phyloP scores from a whole-genome alignment of 2,888 invertebrate species.

The Microctonus hyperodae region DNA sequence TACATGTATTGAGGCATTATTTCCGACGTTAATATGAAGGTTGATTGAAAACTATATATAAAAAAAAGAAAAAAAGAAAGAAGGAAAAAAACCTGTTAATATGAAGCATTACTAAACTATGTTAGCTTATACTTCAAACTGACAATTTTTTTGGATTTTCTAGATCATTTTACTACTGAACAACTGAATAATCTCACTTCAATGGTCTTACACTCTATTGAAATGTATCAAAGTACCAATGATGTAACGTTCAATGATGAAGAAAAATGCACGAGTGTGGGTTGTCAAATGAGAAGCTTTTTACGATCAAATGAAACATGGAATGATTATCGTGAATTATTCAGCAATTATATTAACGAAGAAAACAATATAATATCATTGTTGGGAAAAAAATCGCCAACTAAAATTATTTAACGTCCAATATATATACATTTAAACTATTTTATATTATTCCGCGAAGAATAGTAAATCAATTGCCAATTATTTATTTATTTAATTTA shows the following conservation, averaged over 20 bases:
- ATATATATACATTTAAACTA: background rate
- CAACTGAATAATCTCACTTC: conserved; percentile 46
- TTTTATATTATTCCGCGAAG: background rate
- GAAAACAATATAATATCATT: conserved; percentile 30
- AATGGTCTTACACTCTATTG: conserved; percentile 47
- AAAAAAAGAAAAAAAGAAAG: background rate
- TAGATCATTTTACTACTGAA: conserved; percentile 39
- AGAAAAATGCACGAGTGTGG: conserved; percentile 62
- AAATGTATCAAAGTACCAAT: conserved; percentile 43
- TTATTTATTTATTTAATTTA: conserved; percentile 18
- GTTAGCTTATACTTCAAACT: background rate
- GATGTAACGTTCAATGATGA: conserved; percentile 56
- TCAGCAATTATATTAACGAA: conserved; percentile 49
- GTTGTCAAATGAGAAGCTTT: conserved; percentile 64
- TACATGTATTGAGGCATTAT: background rate
- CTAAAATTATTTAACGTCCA: background rate
- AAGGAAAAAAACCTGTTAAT: background rate
- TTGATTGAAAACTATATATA: background rate
- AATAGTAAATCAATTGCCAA: conserved; percentile 34
- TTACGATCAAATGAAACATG: conserved; percentile 44
- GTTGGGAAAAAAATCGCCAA: background rate
- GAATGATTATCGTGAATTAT: conserved; percentile 48
- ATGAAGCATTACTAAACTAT: background rate
- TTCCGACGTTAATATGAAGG: conserved; percentile 5
- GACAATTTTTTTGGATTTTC: conserved; percentile 21